Evolutionary conservation across 1,140 invertebrate genomes (phyloP), one percentile per base, ranked within the genome.

Genomic region (Euschistus heros): DNA sequence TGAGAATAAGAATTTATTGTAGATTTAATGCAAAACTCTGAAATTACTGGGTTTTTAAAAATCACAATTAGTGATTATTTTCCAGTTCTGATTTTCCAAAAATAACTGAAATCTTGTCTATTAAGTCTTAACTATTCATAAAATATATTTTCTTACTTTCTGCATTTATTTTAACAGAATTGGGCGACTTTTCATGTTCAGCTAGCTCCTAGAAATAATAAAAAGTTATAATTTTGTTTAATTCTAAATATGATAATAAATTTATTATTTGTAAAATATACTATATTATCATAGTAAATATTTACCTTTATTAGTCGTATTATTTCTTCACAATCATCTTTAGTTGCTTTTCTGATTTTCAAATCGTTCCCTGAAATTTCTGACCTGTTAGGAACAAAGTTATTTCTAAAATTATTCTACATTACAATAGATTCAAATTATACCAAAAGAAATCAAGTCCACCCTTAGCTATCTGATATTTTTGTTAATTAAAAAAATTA

Each of bases 181-280:
- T 75, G 17, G 84, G 78, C 82, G 90, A 86, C 69, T 88, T 82
- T 74, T 92, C 87, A 75, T 86, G 92, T 71, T 86, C 83, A 8
- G 89, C 89, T 20, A 92, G 76, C 74, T 90, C 88, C 84, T 88
- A 71, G 71, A 68, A 67, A 37, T 18, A 0, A 22, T 8, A 60
- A 27, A 26, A 60, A 4, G 8, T 37, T 10, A 37, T 6, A 10
- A 10, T 13, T 37, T 37, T 10, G 8, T 2, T 37, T 37, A 10
- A 37, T 37, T 37, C 13, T 37, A 13, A 13, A 37, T 10, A 37
- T n/a, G 10, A 37, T 6, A 6, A 13, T 10, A 6, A 37, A 4
- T 37, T 6, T 37, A 10, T 37, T 6, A 37, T 6, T 37, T 37
- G 8, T 37, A 37, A 37, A 37, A 37, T n/a, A n/a, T n/a, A n/a